phyloP scores from a whole-genome alignment of 2,888 invertebrate genomes.

The Bruchidius siliquastri region DNA sequence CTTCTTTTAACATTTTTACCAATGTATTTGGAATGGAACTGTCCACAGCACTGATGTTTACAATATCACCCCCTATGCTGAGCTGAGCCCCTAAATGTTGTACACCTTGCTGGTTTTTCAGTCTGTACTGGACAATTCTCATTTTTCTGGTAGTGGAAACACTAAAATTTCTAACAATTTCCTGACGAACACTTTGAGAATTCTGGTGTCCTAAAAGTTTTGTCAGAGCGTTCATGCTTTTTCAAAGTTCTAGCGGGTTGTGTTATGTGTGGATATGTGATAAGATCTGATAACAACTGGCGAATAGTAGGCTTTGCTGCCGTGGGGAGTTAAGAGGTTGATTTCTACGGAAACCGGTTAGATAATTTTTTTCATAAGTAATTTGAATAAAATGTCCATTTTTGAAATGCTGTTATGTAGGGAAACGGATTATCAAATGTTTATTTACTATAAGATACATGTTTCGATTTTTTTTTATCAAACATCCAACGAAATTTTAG shows the following conservation, averaged over 20 bases:
- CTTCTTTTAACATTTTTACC: slow-evolving; percentile 52
- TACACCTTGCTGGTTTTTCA: slow-evolving; percentile 52
- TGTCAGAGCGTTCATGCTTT: not conserved
- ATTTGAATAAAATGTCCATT: not conserved
- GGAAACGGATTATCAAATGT: too few relatives aligned
- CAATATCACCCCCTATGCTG: slow-evolving; percentile 59
- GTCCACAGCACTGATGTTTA: slow-evolving; percentile 57
- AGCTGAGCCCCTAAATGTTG: slow-evolving; percentile 61
- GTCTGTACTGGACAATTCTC: slow-evolving; percentile 69
- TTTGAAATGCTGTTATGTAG: too few relatives aligned
- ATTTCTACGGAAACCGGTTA: not conserved
- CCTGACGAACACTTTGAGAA: not conserved
- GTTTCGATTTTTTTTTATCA: too few relatives aligned
- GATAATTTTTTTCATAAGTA: not conserved
- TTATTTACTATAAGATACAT: too few relatives aligned
- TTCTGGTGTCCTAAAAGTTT: not conserved
- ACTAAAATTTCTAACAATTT: slow-evolving; percentile 34
- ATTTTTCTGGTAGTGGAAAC: slow-evolving; percentile 45
- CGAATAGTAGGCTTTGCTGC: not conserved
- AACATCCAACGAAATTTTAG: too few relatives aligned
- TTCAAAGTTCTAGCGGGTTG: not conserved
- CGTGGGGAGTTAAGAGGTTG: not conserved
- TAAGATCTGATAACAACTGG: too few relatives aligned
- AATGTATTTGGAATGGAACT: slow-evolving; percentile 54
- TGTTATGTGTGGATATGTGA: not conserved